Evolutionary conservation across 2,797 vertebrate genomes (phyloP).

Genomic region (Pogoniulus pusillus): DNA sequence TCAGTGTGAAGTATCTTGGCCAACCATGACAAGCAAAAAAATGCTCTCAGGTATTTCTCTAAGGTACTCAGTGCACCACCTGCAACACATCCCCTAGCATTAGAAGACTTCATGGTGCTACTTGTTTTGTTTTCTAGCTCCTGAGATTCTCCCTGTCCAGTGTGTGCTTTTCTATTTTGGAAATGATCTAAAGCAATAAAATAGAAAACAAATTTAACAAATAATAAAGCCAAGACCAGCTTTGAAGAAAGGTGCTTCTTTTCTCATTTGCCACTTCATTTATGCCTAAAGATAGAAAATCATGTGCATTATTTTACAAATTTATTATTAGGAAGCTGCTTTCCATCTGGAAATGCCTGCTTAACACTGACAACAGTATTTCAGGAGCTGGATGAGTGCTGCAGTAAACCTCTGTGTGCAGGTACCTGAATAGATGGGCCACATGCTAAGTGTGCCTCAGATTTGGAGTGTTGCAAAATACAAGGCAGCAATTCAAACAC

Average conservation of each 20-base stretch:
- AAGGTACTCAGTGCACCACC: background rate
- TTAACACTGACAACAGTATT: background rate
- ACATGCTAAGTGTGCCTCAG: background rate
- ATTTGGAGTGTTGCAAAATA: conserved; percentile 18
- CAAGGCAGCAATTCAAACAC: conserved; percentile 14
- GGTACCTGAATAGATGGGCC: background rate
- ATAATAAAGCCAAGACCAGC: background rate
- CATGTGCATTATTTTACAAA: background rate
- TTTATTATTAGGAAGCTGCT: background rate
- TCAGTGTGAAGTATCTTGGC: background rate
- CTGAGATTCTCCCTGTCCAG: background rate
- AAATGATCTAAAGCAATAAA: background rate
- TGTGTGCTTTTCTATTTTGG: background rate
- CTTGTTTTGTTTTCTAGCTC: background rate
- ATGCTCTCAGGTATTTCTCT: rapidly evolving
- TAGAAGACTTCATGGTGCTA: background rate
- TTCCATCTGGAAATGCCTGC: background rate
- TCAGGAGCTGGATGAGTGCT: conserved; percentile 3
- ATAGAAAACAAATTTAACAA: background rate
- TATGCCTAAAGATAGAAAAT: background rate
- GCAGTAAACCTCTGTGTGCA: conserved; percentile 1
- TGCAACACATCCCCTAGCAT: too few relatives aligned
- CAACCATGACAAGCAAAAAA: background rate
- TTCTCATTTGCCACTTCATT: background rate
- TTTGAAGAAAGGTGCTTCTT: background rate